phyloP scores from a whole-genome alignment of 2,797 vertebrate species.

The Hafferia zeledoni region DNA sequence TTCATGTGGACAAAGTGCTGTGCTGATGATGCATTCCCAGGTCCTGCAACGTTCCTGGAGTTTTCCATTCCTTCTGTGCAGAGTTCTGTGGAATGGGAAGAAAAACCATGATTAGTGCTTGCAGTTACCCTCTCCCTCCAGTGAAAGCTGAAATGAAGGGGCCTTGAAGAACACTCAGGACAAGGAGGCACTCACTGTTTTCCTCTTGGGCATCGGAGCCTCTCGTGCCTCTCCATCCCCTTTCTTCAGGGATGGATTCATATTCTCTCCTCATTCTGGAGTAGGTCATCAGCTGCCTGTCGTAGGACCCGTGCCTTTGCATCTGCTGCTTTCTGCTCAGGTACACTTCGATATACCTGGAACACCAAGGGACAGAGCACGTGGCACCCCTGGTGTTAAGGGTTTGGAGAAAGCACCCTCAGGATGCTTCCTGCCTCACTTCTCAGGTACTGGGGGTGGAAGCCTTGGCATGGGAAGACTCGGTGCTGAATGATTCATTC shows the following conservation, averaged over 20 bases:
- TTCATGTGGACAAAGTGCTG: slow-evolving; percentile 84
- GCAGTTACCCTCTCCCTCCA: rapidly evolving
- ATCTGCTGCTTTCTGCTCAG: slow-evolving; percentile 82
- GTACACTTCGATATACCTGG: slow-evolving; percentile 93
- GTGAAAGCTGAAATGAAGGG: rapidly evolving
- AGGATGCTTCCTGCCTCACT: rapidly evolving
- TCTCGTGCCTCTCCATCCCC: background rate
- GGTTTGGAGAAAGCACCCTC: background rate
- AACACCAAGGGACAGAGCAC: background rate
- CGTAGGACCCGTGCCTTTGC: slow-evolving; percentile 60
- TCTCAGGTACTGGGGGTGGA: rapidly evolving
- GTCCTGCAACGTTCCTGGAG: slow-evolving; percentile 21
- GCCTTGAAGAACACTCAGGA: rapidly evolving
- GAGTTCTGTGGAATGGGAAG: slow-evolving; percentile 18
- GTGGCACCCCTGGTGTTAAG: rapidly evolving
- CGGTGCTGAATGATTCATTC: rapidly evolving
- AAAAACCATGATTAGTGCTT: background rate
- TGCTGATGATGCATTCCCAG: background rate
- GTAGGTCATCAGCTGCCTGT: slow-evolving; percentile 40
- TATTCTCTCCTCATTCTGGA: slow-evolving; percentile 54
- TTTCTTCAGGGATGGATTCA: slow-evolving; percentile 54
- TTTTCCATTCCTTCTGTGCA: slow-evolving; percentile 56
- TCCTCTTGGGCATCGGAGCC: slow-evolving; percentile 42
- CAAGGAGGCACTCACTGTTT: slow-evolving; percentile 48
- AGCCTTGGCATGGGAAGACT: rapidly evolving